Evolutionary conservation across 2,113 vertebrate genomes (phyloP).

Genomic region (Pungitius pungitius): DNA sequence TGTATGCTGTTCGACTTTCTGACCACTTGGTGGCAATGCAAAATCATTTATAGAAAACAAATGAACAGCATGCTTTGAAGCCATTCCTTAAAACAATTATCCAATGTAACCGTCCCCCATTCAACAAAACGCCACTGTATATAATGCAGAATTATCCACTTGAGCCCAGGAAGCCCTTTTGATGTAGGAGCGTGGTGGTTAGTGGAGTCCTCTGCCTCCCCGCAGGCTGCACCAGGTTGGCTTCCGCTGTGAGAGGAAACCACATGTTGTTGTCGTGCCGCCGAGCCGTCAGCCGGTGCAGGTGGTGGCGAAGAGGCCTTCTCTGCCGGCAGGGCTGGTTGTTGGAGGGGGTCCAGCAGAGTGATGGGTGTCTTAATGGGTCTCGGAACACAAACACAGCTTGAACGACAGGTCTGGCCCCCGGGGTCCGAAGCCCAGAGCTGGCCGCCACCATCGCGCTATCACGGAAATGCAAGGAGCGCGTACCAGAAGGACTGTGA

Average conservation of each 20-base stretch:
- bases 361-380: slow-evolving; percentile 69
- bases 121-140: slow-evolving; percentile 32
- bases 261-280: slow-evolving; percentile 40
- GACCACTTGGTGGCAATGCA: slow-evolving; percentile 65
- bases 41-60: slow-evolving; percentile 22
- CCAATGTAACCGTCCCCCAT: slow-evolving; percentile 10
- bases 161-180: slow-evolving; percentile 69
- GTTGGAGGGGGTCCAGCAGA: slow-evolving; percentile 25
- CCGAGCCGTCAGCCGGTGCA: slow-evolving; percentile 68
- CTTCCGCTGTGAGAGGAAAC: slow-evolving; percentile 1
- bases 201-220: slow-evolving; percentile 23
- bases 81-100: slow-evolving; percentile 27
- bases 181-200: slow-evolving; percentile 31
- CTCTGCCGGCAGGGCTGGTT: slow-evolving; percentile 28
- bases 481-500: slow-evolving; percentile 40
- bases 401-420: slow-evolving; percentile 60
- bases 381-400: slow-evolving; percentile 49
- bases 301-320: slow-evolving; percentile 58
- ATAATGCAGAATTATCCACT: slow-evolving; percentile 51
- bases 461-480: slow-evolving; percentile 23
- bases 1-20: slow-evolving; percentile 12
- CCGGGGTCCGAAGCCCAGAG: slow-evolving; percentile 22
- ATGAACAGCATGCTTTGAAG: background rate
- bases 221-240: slow-evolving; percentile 36
- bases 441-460: slow-evolving; percentile 26